A percentile compares a stretch with the other conserved stretches of the same genome.
phyloP scores from a whole-genome alignment of 2,888 invertebrate species.

The Folsomia manolachei region DNA sequence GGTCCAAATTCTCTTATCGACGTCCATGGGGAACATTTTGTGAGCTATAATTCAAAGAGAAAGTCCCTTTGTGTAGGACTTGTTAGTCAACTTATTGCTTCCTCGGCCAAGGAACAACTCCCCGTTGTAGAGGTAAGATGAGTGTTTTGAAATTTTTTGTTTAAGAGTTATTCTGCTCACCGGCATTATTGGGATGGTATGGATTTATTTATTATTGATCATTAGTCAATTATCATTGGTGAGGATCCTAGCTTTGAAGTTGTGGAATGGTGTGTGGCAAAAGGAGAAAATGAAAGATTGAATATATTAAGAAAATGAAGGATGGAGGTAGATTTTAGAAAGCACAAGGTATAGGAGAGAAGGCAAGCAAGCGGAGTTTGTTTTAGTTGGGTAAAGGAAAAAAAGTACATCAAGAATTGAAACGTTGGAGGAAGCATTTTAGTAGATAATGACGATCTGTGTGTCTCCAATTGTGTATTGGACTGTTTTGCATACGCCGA shows the following conservation, averaged over 20 bases:
- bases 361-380: slow-evolving; percentile 23
- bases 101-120: background rate
- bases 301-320: too few relatives aligned
- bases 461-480: slow-evolving; percentile 22
- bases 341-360: slow-evolving; percentile 9
- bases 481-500: slow-evolving; percentile 16
- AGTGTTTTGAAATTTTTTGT: too few relatives aligned
- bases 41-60: background rate
- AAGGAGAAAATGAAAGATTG: too few relatives aligned
- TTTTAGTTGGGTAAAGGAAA: too few relatives aligned
- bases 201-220: too few relatives aligned
- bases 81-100: background rate
- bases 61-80: background rate
- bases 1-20: background rate
- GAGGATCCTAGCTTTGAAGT: too few relatives aligned
- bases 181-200: too few relatives aligned
- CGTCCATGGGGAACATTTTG: background rate
- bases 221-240: too few relatives aligned
- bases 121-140: slow-evolving; percentile 7
- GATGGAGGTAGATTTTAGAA: too few relatives aligned
- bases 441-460: slow-evolving; percentile 44
- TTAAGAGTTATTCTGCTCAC: too few relatives aligned
- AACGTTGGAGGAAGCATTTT: slow-evolving; percentile 47
- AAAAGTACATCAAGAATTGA: slow-evolving; percentile 36
- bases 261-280: too few relatives aligned